Conservation (phyloP, 53 echinoderm and acorn worm species). For the Holothuria scabra region DNA sequence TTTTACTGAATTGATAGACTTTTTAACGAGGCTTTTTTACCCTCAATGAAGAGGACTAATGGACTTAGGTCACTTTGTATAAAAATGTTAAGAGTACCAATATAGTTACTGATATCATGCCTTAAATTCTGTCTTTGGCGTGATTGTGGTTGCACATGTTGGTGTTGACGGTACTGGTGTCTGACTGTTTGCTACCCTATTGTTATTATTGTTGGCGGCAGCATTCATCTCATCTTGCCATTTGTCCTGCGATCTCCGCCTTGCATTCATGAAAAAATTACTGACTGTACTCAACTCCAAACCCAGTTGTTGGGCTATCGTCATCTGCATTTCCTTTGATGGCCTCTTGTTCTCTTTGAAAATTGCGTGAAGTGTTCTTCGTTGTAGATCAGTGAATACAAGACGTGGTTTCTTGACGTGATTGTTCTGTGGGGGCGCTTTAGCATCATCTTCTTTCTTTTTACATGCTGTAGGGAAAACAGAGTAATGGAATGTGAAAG, state of each 20-base stretch:
- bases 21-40: no score
- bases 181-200: conserved; percentile 25
- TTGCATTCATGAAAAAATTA: conserved; percentile 99
- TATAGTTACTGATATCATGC: background rate
- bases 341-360: conserved; percentile 99
- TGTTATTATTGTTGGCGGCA: conserved; percentile 49
- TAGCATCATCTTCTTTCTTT: conserved; percentile 98
- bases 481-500: conserved; percentile 1
- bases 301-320: conserved; percentile 96
- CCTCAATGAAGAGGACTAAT: no score
- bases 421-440: conserved; percentile 72
- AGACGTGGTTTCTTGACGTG: conserved; percentile 97
- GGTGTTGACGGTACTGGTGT: conserved; percentile 33
- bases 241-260: conserved; percentile 92
- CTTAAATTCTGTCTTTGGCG: conserved; percentile 91
- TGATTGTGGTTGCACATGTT: conserved; percentile 70
- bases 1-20: no score
- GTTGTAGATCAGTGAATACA: conserved; percentile 98
- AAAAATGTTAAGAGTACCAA: background rate
- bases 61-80: background rate
- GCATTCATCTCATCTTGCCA: conserved; percentile 90
- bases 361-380: conserved; percentile 96
- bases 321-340: conserved; percentile 98
- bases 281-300: conserved; percentile 98
- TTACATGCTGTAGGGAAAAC: conserved; percentile 80